These are phyloP conservation scores for Myiozetetes cayanensis DNA, from an alignment of 2,113 vertebrate genomes.

Conservation along the genomic window DNA sequence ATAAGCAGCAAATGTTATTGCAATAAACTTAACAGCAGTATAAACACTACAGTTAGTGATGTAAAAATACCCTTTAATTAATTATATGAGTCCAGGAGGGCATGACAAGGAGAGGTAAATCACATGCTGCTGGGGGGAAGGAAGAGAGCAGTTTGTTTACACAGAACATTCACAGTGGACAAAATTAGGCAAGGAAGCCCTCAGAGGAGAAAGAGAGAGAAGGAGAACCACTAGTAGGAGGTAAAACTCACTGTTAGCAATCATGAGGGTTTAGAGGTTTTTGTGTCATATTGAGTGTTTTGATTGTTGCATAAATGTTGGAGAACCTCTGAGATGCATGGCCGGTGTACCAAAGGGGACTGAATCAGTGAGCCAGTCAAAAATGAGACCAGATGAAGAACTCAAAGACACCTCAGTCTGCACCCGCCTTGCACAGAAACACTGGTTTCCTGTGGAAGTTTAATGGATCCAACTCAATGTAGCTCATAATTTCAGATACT, in stretches of 20 bases:
- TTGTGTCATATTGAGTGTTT: not conserved
- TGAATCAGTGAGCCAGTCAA: not conserved
- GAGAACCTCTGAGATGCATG: not conserved
- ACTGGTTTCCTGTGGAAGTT: not conserved
- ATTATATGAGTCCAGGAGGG: not conserved
- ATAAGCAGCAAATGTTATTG: constrained; percentile 1
- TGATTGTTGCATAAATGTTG: not conserved
- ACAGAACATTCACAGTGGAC: not conserved
- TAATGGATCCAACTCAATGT: not conserved
- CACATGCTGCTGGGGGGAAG: not conserved
- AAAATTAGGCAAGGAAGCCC: not conserved
- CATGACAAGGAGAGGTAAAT: not conserved
- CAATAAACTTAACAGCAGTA: not conserved
- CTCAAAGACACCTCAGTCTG: not conserved
- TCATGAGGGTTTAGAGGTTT: not conserved
- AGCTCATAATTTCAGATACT: not conserved
- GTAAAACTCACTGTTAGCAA: not conserved
- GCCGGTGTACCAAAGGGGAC: not conserved
- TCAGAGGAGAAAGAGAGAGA: not conserved
- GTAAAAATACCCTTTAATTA: not conserved
- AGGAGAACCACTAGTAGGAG: not conserved
- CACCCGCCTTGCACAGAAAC: not conserved
- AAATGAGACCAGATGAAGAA: not conserved
- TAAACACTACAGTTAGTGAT: not conserved
- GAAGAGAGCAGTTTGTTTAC: not conserved